These are phyloP conservation scores for Lasioglossum malachurum DNA, from an alignment of 2,888 invertebrate genomes.

Conservation along the genomic window DNA sequence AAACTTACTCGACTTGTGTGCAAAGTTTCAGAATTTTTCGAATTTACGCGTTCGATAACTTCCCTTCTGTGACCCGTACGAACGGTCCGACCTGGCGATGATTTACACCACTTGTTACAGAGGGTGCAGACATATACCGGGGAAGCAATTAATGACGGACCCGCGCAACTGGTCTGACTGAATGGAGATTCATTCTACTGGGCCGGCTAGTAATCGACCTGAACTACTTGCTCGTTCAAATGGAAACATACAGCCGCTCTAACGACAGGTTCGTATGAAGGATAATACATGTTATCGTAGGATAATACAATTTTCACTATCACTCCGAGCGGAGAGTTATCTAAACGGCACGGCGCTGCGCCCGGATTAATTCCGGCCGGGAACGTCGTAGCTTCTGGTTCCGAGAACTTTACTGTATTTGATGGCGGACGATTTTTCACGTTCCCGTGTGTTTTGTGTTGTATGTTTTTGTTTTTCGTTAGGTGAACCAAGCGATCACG, in stretches of 20 bases:
- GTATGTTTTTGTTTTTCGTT: background rate
- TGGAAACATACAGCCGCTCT: background rate
- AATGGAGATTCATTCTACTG: constrained; percentile 7
- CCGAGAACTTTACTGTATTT: background rate
- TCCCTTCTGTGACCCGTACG: no score
- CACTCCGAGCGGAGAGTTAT: background rate
- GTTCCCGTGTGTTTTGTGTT: background rate
- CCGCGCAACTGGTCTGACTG: background rate
- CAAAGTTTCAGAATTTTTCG: no score
- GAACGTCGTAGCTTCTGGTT: background rate
- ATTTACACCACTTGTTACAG: background rate
- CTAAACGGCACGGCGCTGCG: background rate
- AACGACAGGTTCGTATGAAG: background rate
- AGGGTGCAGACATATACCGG: background rate
- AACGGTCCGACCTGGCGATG: background rate
- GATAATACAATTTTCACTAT: background rate
- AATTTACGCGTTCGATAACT: no score
- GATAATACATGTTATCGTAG: background rate
- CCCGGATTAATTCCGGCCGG: background rate
- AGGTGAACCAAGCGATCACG: background rate
- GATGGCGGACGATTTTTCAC: constrained; percentile 7
- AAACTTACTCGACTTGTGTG: no score
- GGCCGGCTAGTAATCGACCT: background rate
- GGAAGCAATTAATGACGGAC: background rate
- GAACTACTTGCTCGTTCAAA: background rate